A percentile compares a stretch with the other conserved stretches of the same genome.
Conservation (phyloP, 2,888 invertebrate species). For the Harpalus rubripes region DNA sequence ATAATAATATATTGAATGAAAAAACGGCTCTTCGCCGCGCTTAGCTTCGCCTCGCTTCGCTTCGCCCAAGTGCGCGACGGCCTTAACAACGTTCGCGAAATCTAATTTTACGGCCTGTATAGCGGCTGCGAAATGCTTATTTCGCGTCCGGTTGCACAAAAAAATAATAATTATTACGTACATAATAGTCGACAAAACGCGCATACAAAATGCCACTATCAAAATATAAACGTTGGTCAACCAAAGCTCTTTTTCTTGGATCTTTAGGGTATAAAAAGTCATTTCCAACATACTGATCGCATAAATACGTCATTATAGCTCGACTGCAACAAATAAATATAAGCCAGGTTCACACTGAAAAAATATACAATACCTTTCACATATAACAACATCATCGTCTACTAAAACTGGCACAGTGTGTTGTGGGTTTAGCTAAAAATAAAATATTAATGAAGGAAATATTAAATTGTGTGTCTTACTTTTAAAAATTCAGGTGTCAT, state of each 20-base stretch:
- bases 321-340: constrained; percentile 78
- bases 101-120: no score
- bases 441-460: not conserved
- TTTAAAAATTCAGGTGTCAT: constrained; percentile 17
- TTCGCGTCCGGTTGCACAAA: no score
- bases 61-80: no score
- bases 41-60: no score
- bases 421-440: not conserved
- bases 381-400: not conserved
- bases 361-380: not conserved
- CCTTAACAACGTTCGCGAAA: no score
- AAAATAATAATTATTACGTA: constrained; percentile 80
- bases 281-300: constrained; percentile 88
- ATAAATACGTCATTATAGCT: constrained; percentile 89
- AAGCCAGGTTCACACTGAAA: not conserved
- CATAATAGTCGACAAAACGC: constrained; percentile 85
- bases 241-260: constrained; percentile 85
- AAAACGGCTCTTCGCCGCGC: no score
- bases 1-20: no score
- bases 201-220: constrained; percentile 88
- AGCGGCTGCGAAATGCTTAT: no score
- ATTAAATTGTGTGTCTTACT: not conserved
- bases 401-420: constrained; percentile 4
- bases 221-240: constrained; percentile 90
- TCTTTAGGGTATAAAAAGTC: constrained; percentile 89